These are phyloP conservation scores for Drosophila cracens DNA, from an alignment of 2,888 invertebrate species.

Conservation along the genomic window DNA sequence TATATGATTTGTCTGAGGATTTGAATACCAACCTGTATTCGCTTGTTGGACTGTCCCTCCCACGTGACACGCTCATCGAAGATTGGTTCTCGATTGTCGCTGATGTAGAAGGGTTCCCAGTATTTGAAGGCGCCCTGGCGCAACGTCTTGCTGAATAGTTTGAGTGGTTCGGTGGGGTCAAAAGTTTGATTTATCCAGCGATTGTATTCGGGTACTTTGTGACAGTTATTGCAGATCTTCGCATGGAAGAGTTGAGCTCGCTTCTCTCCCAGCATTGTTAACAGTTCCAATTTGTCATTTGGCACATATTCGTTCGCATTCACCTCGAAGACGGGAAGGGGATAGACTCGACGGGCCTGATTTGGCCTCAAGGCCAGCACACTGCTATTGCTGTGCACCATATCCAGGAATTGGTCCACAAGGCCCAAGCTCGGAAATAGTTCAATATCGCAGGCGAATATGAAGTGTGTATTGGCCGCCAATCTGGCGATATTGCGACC, in stretches of 20 bases:
- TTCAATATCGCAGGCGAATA: conserved; percentile 94
- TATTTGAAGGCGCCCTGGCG: conserved; percentile 89
- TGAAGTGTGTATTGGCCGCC: conserved; percentile 91
- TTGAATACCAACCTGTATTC: conserved; percentile 72
- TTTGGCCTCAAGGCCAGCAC: conserved; percentile 82
- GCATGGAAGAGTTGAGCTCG: conserved; percentile 68
- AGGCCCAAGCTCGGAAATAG: conserved; percentile 93
- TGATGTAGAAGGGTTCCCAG: conserved; percentile 97
- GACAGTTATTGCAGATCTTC: conserved; percentile 66
- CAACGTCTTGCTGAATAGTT: conserved; percentile 90
- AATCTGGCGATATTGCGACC: conserved; percentile 93
- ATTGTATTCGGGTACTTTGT: conserved; percentile 58
- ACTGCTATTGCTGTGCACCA: conserved; percentile 89
- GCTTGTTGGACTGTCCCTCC: conserved; percentile 90
- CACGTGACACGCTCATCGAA: conserved; percentile 96
- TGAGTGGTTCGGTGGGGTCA: conserved; percentile 36
- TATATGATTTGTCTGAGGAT: neutral
- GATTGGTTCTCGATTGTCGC: conserved; percentile 93
- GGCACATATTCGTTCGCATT: conserved; percentile 57
- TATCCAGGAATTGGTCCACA: conserved; percentile 91
- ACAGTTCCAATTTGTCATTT: conserved; percentile 66
- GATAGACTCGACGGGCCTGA: conserved; percentile 61
- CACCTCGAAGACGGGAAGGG: conserved; percentile 75
- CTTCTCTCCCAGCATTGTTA: conserved; percentile 41
- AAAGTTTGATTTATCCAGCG: conserved; percentile 52